These are phyloP conservation scores for Mus spretus DNA, from an alignment of 2,797 vertebrate species.

Conservation along the genomic window DNA sequence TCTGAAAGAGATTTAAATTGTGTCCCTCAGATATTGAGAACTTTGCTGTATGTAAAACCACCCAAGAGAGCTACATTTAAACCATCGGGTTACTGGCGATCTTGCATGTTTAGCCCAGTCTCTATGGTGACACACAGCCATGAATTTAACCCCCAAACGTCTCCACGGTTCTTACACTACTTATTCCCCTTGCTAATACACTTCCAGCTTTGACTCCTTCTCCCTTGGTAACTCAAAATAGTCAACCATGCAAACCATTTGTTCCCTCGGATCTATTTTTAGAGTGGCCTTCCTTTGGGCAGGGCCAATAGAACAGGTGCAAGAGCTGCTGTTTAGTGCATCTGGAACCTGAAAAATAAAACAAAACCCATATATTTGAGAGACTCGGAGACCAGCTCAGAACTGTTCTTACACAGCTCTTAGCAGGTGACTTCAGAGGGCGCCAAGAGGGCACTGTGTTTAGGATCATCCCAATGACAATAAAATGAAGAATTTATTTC, in stretches of 20 bases:
- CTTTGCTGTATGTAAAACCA: neutral
- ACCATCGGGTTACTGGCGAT: neutral
- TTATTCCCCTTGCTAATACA: neutral
- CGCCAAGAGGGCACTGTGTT: rapidly evolving
- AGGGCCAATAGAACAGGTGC: conserved; percentile 62
- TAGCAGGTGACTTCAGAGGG: neutral
- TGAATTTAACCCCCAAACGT: neutral
- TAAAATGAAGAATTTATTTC: neutral
- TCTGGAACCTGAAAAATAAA: neutral
- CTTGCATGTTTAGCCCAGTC: neutral
- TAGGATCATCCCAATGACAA: neutral
- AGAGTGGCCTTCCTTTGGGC: conserved; percentile 57
- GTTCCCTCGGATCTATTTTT: conserved; percentile 70
- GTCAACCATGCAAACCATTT: conserved; percentile 62
- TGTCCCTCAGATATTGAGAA: neutral
- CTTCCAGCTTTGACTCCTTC: neutral
- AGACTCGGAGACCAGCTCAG: neutral
- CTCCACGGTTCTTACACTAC: neutral
- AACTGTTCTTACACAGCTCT: neutral
- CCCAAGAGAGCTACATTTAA: neutral
- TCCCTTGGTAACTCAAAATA: conserved; percentile 53
- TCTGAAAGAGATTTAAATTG: conserved; percentile 15
- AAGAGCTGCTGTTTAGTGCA: neutral
- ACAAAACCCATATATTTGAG: neutral
- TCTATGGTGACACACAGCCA: neutral